Evolutionary conservation across 2,888 invertebrate species (phyloP).

Genomic region (Brachyptera risi): DNA sequence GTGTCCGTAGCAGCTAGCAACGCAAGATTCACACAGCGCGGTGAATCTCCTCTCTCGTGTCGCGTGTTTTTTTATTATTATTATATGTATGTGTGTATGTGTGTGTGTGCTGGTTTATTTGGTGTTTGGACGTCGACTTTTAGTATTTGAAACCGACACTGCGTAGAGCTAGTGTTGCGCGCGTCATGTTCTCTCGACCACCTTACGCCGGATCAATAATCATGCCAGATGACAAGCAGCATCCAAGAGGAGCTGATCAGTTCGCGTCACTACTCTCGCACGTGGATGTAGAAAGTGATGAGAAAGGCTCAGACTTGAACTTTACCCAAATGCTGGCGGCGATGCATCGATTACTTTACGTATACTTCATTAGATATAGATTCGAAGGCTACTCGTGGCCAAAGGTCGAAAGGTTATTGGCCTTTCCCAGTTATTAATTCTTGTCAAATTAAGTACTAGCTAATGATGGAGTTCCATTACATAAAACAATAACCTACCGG

Average conservation of each 20-base stretch:
- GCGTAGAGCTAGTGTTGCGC: constrained; percentile 22
- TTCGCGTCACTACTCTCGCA: background rate
- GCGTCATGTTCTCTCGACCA: constrained; percentile 22
- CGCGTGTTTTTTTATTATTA: constrained; percentile 8
- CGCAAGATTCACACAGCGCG: constrained; percentile 14
- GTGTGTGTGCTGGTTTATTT: background rate
- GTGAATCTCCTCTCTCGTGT: constrained; percentile 17
- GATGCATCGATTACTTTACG: too few species aligned
- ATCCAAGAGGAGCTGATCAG: constrained; percentile 4
- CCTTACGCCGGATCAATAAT: constrained; percentile 27
- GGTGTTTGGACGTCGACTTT: background rate
- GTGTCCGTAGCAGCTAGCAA: constrained; percentile 2
- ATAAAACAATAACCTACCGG: too few species aligned
- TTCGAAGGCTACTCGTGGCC: too few species aligned
- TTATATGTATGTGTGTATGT: constrained; percentile 15
- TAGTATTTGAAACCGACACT: constrained; percentile 11
- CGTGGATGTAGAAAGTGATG: background rate
- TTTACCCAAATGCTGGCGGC: too few species aligned
- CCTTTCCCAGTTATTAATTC: too few species aligned
- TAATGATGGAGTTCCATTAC: too few species aligned
- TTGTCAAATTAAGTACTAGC: too few species aligned
- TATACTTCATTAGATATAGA: too few species aligned
- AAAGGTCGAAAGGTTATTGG: too few species aligned
- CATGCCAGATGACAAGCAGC: constrained; percentile 4
- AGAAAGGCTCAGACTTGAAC: background rate